Evolutionary conservation across 2,797 vertebrate species (phyloP), one percentile per base, ranked within the genome.

Genomic region (Stomatorhinus walkeri): DNA sequence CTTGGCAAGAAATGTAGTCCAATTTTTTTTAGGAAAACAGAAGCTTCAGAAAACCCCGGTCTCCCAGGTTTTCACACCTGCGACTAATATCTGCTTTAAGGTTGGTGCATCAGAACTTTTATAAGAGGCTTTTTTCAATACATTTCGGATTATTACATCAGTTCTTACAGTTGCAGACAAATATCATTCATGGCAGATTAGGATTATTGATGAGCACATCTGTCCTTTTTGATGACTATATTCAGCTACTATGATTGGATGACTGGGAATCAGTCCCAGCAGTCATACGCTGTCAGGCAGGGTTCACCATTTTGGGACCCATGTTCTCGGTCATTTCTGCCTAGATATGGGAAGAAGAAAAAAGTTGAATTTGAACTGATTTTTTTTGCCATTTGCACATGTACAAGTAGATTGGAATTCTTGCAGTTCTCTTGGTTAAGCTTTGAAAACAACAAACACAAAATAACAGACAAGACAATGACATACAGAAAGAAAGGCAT

Each of bases 91-190:
- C 72, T 51, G 81, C 81, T 49, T 84, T 84, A 51, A 24, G 46
- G n/a, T 51, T 51, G 81, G n/a, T 84, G 81, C 81, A 84, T 51
- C 43, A 4, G 22, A 28, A 48, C 48, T 24, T 84, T 22, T 51
- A 46, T n/a, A n/a, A 43, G 81, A 84, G 48, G n/a, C 43, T 22
- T 48, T 84, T 84, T 51, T 84, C 81, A 48, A 24, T 51, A 84
- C 46, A 84, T 84, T 84, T 24, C 81, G 48, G 22, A 84, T 48
- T 84, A 84, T 84, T 84, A 51, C 81, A 48, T 84, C 81, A 84
- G 19, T 84, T 49, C n/a, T 83, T 83, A n/a, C 59, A 48, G 19
- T 48, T 84, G n/a, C 81, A 84, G n/a, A 84, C 9, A 22, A 84
- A 84, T 51, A 22, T 16, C 46, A 84, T n/a, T 49, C 81, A 84